Base-by-base conservation (phyloP, 2,797 vertebrate species). In the Anas georgica region DNA sequence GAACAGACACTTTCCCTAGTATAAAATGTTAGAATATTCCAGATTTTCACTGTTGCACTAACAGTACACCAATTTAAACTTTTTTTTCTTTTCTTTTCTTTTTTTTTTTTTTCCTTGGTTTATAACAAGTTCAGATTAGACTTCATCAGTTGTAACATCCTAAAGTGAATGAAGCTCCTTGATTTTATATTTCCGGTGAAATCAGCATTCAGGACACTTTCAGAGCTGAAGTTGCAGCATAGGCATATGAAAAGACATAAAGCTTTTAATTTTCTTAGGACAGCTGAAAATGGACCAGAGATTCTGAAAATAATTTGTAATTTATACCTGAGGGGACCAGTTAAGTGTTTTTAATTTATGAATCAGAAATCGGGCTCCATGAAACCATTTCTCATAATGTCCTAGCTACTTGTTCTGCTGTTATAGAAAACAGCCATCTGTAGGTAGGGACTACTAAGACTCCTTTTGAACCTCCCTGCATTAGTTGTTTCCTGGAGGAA, bases 401-500 rank as follows among this genome's bases (percentile, higher is more conserved):
- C 25, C 25, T 11, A 10, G 50, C 41, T 41, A 17, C 56, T 25
- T n/a, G 69, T 11, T 59, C 28, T 12, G 35, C n/a, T 52, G 0
- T 0, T 2, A 5, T 3, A 6, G 69, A 28, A 18, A 35, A 37
- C 75, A 69, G 46, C 20, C 33, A 6, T 43, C 29, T n/a, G 45
- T 4, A 7, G 45, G 17, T 21, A 3, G 54, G 13, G 16, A n/a
- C 29, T 5, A 4, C 0, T 0, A 4, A 39, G 41, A 80, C 17
- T 82, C n/a, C n/a, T 48, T 28, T 18, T 3, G 1, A 76, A 46
- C 37, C 13, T 37, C 59, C 70, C 80, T 2, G 6, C 46, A 1
- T n/a, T 1, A 23, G 17, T 6, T 2, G 5, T 17, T 83, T 83
- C 69, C 74, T 82, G 86, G 25, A 80, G 80, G 79, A 82, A 67